These are phyloP conservation scores for Halcyon senegalensis DNA, from an alignment of 2,113 vertebrate genomes.

Conservation along the genomic window DNA sequence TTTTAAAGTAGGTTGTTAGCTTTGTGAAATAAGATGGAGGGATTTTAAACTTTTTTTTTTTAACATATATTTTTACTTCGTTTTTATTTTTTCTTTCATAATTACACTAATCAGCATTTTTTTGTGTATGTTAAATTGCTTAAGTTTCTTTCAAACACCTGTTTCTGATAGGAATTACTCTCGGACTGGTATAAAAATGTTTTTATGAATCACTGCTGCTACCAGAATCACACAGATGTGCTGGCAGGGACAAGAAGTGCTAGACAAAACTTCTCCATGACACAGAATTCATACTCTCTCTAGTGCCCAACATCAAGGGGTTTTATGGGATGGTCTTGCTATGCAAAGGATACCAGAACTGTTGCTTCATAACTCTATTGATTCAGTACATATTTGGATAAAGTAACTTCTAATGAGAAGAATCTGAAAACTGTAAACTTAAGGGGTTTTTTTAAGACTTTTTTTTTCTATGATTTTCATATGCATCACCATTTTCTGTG, in stretches of 20 bases:
- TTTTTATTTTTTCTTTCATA: not conserved
- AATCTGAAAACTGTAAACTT: not conserved
- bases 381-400: not conserved
- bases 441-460: not conserved
- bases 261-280: not conserved
- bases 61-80: not conserved
- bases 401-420: not conserved
- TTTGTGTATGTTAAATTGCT: not conserved
- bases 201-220: not conserved
- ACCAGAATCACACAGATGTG: not conserved
- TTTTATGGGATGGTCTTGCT: not conserved
- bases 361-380: not conserved
- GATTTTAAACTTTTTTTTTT: not conserved
- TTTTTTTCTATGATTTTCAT: not conserved
- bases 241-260: not conserved
- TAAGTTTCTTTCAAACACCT: not conserved
- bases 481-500: not conserved
- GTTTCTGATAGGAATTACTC: not conserved
- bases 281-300: not conserved
- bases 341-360: not conserved
- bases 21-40: not conserved
- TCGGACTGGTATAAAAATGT: not conserved
- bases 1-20: not conserved
- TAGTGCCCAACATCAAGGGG: not conserved
- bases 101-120: not conserved